These are phyloP conservation scores for Lottia scabra DNA, from an alignment of 2,888 invertebrate genomes.

Conservation along the genomic window DNA sequence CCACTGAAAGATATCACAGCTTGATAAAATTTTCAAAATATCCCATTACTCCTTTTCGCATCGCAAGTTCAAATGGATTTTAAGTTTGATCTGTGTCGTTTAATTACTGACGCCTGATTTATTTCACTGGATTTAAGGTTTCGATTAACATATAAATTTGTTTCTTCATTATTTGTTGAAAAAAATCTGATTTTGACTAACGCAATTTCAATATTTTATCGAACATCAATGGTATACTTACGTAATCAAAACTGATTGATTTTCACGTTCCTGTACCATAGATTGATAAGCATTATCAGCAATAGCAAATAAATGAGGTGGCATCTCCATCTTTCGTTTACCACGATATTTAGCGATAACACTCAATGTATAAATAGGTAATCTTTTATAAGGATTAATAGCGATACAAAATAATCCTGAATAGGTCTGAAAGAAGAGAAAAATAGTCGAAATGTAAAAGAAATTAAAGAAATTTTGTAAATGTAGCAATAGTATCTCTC, in stretches of 20 bases:
- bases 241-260: neutral
- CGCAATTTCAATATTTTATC: no score
- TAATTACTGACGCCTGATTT: no score
- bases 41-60: no score
- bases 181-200: no score
- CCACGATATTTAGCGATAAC: constrained; percentile 98
- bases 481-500: no score
- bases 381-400: constrained; percentile 99
- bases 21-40: no score
- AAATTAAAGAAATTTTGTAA: no score
- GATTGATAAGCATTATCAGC: constrained; percentile 99
- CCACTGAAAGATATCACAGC: constrained; percentile 74
- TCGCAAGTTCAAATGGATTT: no score
- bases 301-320: constrained; percentile 99
- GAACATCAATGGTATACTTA: neutral
- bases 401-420: constrained; percentile 99
- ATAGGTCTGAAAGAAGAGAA: constrained; percentile 83
- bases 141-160: no score
- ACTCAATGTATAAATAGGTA: constrained; percentile 96
- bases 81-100: no score
- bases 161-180: no score
- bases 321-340: constrained; percentile 98
- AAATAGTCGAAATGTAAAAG: neutral
- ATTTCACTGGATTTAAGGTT: no score
- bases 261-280: constrained; percentile 87